Conservation (phyloP, 2,888 invertebrate species). For the Oasisia sp. region DNA sequence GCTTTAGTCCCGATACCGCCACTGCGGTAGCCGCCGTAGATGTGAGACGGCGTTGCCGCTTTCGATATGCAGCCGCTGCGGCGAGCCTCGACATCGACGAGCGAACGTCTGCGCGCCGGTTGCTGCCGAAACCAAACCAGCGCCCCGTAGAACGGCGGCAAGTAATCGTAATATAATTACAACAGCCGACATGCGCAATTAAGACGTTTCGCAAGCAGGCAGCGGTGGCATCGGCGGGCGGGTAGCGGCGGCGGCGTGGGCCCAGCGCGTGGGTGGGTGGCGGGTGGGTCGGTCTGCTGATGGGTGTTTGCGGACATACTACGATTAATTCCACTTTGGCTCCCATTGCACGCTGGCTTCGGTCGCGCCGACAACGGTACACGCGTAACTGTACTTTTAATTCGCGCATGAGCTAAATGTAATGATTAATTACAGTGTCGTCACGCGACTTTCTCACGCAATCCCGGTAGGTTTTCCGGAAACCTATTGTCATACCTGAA, state of each 20-base stretch:
- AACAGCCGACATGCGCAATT: conserved; percentile 6
- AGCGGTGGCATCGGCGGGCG: background rate
- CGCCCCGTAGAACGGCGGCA: background rate
- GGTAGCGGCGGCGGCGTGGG: background rate
- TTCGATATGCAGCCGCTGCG: background rate
- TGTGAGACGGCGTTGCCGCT: background rate
- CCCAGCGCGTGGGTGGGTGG: background rate
- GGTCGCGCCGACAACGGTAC: background rate
- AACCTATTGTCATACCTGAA: too few relatives aligned
- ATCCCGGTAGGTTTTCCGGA: too few relatives aligned
- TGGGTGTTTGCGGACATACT: background rate
- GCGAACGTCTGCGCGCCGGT: background rate
- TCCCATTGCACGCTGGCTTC: background rate
- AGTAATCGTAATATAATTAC: conserved; percentile 5
- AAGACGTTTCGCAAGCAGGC: background rate
- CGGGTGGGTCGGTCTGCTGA: background rate
- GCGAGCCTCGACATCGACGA: background rate
- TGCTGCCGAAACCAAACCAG: background rate
- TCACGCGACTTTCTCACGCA: too few relatives aligned
- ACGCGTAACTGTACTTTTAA: too few relatives aligned
- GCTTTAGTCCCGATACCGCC: background rate
- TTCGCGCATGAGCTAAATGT: too few relatives aligned
- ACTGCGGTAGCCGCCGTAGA: background rate
- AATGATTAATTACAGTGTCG: too few relatives aligned
- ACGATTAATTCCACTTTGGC: background rate